Conservation (phyloP, 2,888 invertebrate species). For the Agrypnus murinus region DNA sequence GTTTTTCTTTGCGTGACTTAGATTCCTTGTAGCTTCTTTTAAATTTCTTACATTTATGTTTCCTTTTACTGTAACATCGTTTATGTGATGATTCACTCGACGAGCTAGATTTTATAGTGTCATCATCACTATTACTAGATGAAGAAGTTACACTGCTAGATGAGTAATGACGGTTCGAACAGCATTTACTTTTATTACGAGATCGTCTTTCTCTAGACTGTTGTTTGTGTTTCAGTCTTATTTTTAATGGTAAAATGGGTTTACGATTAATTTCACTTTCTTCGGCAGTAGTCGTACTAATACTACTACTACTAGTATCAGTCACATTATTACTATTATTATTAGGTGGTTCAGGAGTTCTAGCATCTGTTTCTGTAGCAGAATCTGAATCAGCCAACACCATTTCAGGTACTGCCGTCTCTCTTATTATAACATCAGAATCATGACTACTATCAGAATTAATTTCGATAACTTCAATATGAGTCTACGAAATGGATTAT, state of each 20-base stretch:
- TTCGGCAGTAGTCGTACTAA: too few species aligned
- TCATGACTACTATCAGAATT: constrained; percentile 60
- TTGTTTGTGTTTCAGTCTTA: constrained; percentile 61
- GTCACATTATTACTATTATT: constrained; percentile 24
- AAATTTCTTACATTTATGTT: constrained; percentile 39
- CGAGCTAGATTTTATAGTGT: constrained; percentile 4
- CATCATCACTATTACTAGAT: constrained; percentile 28
- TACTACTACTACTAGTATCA: constrained; percentile 26
- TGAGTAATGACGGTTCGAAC: constrained; percentile 21
- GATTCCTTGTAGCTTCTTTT: too few species aligned
- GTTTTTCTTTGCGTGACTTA: too few species aligned
- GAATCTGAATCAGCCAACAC: constrained; percentile 57
- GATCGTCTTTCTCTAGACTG: constrained; percentile 57
- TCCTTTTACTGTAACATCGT: constrained; percentile 34
- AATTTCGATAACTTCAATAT: constrained; percentile 60
- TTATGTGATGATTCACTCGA: constrained; percentile 27
- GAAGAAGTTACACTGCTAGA: too few species aligned
- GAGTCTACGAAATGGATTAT: constrained; percentile 53
- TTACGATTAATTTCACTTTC: constrained; percentile 35
- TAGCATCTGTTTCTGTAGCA: constrained; percentile 46
- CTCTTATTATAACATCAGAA: constrained; percentile 62
- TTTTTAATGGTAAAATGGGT: constrained; percentile 60
- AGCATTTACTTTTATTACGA: constrained; percentile 40
- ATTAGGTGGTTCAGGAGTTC: constrained; percentile 24
- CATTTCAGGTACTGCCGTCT: constrained; percentile 58